Evolutionary conservation across 2,797 vertebrate species (phyloP).

Genomic region (Alectoris magna): DNA sequence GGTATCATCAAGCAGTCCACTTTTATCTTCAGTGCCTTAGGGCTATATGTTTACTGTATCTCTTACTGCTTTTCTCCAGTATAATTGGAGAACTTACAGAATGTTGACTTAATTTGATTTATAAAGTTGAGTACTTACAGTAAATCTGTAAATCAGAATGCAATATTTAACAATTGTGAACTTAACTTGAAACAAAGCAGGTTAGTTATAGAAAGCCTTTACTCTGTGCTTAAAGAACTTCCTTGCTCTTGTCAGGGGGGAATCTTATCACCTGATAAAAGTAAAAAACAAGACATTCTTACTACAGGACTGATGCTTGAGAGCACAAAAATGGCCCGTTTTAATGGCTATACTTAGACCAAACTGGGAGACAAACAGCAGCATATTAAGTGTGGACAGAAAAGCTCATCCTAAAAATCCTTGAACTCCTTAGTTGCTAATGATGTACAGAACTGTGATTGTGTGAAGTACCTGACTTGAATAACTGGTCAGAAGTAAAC

Average conservation of each 20-base stretch:
- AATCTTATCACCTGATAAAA: background rate
- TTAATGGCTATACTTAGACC: background rate
- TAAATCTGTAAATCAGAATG: background rate
- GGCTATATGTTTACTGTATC: background rate
- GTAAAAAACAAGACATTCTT: background rate
- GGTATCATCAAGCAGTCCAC: background rate
- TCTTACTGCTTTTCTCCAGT: background rate
- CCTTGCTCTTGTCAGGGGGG: background rate
- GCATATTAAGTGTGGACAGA: background rate
- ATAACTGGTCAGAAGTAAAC: background rate
- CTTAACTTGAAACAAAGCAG: background rate
- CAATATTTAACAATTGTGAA: background rate
- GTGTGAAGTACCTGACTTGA: background rate
- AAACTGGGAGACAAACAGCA: background rate
- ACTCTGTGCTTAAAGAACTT: background rate
- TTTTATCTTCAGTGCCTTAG: background rate
- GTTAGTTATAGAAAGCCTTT: background rate
- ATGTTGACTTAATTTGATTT: background rate
- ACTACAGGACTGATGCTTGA: background rate
- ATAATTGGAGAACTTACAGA: background rate
- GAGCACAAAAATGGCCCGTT: background rate
- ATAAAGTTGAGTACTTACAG: background rate
- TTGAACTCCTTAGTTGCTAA: fast-evolving
- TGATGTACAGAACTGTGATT: background rate
- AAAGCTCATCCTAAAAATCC: background rate